phyloP scores from a whole-genome alignment of 2,113 vertebrate genomes.

The Chloropsis hardwickii region DNA sequence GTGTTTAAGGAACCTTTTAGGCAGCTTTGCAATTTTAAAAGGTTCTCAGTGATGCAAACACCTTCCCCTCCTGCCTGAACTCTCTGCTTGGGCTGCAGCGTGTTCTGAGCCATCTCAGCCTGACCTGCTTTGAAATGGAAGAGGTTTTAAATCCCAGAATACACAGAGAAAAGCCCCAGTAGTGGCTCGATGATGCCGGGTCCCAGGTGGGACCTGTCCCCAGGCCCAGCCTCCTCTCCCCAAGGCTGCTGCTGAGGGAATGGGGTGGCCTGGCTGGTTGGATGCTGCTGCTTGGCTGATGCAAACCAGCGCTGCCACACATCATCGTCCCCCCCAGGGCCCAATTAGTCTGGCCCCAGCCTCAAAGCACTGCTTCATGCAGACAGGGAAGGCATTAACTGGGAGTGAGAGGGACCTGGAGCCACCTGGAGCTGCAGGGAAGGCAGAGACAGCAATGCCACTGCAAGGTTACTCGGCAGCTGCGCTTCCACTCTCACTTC shows the following conservation, averaged over 20 bases:
- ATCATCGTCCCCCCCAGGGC: slow-evolving; percentile 2
- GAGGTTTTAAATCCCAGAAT: neutral
- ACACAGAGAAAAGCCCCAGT: neutral
- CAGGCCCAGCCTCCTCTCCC: neutral
- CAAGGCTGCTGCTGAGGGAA: neutral
- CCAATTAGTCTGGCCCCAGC: slow-evolving; percentile 45
- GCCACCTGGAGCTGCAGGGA: slow-evolving; percentile 27
- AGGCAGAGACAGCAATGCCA: neutral
- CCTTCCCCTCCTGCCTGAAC: neutral
- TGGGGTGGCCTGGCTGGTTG: neutral
- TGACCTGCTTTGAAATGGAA: neutral
- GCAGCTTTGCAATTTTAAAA: neutral
- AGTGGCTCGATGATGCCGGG: neutral
- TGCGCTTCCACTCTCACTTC: neutral
- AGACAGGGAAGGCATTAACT: neutral
- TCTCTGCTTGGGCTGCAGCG: neutral
- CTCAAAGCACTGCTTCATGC: neutral
- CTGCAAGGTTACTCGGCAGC: neutral
- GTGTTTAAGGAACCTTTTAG: neutral
- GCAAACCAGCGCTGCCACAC: slow-evolving; percentile 38
- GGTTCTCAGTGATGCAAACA: neutral
- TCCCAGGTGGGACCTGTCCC: neutral
- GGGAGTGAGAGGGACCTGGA: slow-evolving; percentile 43
- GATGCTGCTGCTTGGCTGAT: slow-evolving; percentile 64
- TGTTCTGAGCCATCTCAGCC: neutral